phyloP scores from a whole-genome alignment of 2,113 vertebrate genomes.

The Brachyhypopomus gauderio region DNA sequence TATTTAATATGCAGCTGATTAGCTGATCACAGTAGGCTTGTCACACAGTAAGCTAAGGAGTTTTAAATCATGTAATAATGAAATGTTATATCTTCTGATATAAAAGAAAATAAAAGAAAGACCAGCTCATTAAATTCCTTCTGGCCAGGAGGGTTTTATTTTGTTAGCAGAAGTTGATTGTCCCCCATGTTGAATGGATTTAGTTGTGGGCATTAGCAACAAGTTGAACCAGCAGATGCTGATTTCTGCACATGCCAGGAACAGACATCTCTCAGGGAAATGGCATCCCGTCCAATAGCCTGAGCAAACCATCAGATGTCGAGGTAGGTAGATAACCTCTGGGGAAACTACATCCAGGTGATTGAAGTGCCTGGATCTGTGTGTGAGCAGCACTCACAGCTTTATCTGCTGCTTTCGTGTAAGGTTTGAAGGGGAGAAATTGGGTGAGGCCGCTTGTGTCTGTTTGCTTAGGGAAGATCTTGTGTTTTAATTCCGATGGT shows the following conservation, averaged over 20 bases:
- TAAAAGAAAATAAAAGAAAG: too few relatives aligned
- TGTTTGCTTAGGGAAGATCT: slow-evolving; percentile 10
- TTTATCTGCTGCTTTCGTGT: not conserved
- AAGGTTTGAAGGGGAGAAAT: slow-evolving; percentile 17
- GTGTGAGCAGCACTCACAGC: not conserved
- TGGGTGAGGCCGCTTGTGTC: slow-evolving; percentile 26
- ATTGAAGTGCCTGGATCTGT: not conserved
- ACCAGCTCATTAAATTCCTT: too few relatives aligned
- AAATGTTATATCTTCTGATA: too few relatives aligned
- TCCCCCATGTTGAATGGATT: too few relatives aligned
- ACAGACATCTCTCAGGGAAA: too few relatives aligned
- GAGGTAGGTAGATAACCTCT: not conserved
- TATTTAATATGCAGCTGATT: not conserved
- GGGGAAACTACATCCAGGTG: not conserved
- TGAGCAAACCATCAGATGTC: not conserved
- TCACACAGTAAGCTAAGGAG: too few relatives aligned
- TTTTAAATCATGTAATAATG: too few relatives aligned
- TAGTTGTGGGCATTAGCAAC: too few relatives aligned
- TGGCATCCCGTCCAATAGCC: too few relatives aligned
- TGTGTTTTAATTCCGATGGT: slow-evolving; percentile 43
- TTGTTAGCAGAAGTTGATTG: not conserved
- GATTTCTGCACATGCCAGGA: too few relatives aligned
- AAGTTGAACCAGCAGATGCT: too few relatives aligned
- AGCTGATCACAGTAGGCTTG: not conserved
- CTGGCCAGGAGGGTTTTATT: not conserved